A percentile compares a stretch with the other conserved stretches of the same genome.
Evolutionary conservation across 2,888 invertebrate genomes (phyloP).

Genomic region (Drosophila quinaria): DNA sequence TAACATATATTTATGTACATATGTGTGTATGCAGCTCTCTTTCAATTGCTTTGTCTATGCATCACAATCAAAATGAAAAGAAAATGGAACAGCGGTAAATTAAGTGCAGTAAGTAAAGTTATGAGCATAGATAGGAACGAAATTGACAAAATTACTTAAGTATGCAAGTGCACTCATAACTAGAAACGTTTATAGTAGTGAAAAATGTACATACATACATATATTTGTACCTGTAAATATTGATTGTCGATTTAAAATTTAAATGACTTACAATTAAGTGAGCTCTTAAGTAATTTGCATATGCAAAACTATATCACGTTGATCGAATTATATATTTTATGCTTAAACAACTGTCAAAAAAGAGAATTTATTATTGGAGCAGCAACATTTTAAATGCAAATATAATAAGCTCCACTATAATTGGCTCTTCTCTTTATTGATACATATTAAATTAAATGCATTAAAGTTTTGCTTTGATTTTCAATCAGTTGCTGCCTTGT

Average conservation of each 20-base stretch:
- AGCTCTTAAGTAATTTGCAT: too few relatives aligned
- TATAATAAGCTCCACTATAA: background rate
- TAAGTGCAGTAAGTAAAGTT: constrained; percentile 39
- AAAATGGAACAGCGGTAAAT: constrained; percentile 55
- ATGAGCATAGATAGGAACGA: constrained; percentile 32
- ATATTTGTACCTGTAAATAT: background rate
- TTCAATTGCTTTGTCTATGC: constrained; percentile 20
- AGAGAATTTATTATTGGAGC: too few relatives aligned
- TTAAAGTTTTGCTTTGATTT: constrained; percentile 1
- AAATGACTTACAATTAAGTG: background rate
- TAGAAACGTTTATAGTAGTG: too few relatives aligned
- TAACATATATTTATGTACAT: background rate
- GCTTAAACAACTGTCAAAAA: too few relatives aligned
- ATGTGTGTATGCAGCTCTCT: constrained; percentile 24
- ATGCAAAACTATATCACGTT: too few relatives aligned
- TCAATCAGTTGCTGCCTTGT: constrained; percentile 9
- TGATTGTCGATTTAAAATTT: background rate
- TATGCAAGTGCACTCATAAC: constrained; percentile 1
- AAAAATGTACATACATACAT: too few relatives aligned
- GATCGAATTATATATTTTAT: too few relatives aligned
- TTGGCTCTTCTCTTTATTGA: background rate
- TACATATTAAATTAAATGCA: background rate
- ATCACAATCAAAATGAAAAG: constrained; percentile 39
- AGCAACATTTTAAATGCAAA: too few relatives aligned
- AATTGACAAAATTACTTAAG: constrained; percentile 26